Percentiles rank a stretch among this genome's conserved stretches.
These are phyloP conservation scores for Eurytoma californica DNA, from an alignment of 2,888 invertebrate genomes.

Conservation along the genomic window DNA sequence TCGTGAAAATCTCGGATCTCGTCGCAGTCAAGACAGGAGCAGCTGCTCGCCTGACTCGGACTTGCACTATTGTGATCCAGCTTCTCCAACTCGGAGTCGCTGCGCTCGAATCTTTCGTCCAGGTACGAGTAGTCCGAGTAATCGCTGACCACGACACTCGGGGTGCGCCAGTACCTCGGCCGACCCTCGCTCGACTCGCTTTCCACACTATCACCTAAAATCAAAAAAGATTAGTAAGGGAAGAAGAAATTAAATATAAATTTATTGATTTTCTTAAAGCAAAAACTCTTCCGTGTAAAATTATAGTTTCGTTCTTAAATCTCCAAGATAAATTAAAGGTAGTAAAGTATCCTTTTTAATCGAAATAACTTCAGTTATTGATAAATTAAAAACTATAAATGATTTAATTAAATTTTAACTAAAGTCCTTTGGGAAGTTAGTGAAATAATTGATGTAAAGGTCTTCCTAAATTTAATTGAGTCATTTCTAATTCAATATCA, in stretches of 20 bases:
- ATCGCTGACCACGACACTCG: conserved; percentile 91
- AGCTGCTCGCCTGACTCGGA: conserved; percentile 70
- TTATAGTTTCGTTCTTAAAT: no score
- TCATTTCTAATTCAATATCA: no score
- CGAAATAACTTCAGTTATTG: no score
- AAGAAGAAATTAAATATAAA: background rate
- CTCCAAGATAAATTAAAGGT: no score
- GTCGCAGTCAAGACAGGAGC: conserved; percentile 71
- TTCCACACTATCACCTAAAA: conserved; percentile 63
- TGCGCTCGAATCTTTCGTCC: conserved; percentile 70
- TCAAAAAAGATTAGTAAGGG: background rate
- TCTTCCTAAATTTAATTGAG: no score
- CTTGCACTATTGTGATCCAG: conserved; percentile 61
- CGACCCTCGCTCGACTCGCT: conserved; percentile 66
- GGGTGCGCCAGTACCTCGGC: conserved; percentile 82
- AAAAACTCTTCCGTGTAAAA: background rate
- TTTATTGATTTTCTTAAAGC: background rate
- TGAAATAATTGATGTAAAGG: no score
- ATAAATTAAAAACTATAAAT: no score
- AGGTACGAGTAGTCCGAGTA: conserved; percentile 83
- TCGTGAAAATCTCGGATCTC: conserved; percentile 62
- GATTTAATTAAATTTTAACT: no score
- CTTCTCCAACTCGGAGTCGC: conserved; percentile 69
- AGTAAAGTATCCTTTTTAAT: no score
- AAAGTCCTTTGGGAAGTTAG: no score